A percentile compares a stretch with the other conserved stretches of the same genome.
phyloP scores from a whole-genome alignment of 2,113 vertebrate species.

The Gambusia holbrooki region DNA sequence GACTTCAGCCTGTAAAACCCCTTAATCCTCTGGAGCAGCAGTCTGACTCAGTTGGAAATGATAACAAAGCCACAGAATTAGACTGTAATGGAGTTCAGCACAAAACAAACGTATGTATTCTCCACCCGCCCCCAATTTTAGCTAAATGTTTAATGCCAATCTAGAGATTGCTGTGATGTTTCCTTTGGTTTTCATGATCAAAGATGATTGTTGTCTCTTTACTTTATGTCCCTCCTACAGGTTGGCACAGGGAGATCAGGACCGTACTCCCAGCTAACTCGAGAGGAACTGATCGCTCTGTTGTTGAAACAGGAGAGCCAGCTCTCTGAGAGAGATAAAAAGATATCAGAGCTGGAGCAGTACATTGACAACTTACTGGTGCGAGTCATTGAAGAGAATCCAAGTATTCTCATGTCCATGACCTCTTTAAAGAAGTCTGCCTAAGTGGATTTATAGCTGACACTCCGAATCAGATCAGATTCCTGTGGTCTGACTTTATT shows the following conservation, averaged over 20 bases:
- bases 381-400: conserved; percentile 91
- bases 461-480: not conserved
- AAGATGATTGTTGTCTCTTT: not conserved
- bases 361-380: conserved; percentile 95
- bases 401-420: conserved; percentile 86
- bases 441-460: conserved; percentile 5
- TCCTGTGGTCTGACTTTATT: conserved; percentile 4
- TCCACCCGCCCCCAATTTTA: no score
- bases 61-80: conserved; percentile 21
- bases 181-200: not conserved
- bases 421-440: conserved; percentile 51
- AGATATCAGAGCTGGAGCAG: conserved; percentile 88
- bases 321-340: conserved; percentile 83
- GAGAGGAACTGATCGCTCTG: conserved; percentile 88
- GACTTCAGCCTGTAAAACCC: conserved; percentile 92
- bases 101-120: conserved; percentile 63
- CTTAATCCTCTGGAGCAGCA: conserved; percentile 82
- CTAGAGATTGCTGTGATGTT: not conserved
- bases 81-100: conserved; percentile 15
- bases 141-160: not conserved
- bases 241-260: conserved; percentile 69
- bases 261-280: conserved; percentile 90
- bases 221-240: conserved; percentile 36
- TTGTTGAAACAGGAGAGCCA: conserved; percentile 88
- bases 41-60: conserved; percentile 61